phyloP scores from a whole-genome alignment of 1,140 invertebrate genomes.

The Ips nitidus region DNA sequence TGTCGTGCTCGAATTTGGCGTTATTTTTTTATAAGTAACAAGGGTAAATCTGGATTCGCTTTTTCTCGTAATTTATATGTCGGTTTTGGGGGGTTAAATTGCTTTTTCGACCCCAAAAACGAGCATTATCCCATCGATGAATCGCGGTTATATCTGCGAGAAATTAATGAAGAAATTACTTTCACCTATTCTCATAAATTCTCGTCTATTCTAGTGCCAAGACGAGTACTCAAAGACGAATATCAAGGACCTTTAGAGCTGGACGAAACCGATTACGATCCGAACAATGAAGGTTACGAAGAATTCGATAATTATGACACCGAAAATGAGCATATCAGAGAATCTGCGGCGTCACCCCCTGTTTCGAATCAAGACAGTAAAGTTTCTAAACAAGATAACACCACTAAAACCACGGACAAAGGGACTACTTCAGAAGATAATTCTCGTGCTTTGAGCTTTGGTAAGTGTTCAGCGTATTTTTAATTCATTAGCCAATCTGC shows the following conservation, averaged over 20 bases:
- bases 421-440: slow-evolving; percentile 36
- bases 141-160: background rate
- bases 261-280: slow-evolving; percentile 64
- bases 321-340: slow-evolving; percentile 53
- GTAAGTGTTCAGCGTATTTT: slow-evolving; percentile 36
- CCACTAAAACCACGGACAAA: slow-evolving; percentile 40
- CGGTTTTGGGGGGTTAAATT: background rate
- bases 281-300: slow-evolving; percentile 47
- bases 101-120: background rate
- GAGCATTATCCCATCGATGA: background rate
- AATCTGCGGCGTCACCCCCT: slow-evolving; percentile 49
- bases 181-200: background rate
- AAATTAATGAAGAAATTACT: background rate
- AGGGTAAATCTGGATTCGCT: slow-evolving; percentile 1
- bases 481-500: background rate
- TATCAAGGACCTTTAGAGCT: slow-evolving; percentile 72
- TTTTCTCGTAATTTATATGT: slow-evolving; percentile 1
- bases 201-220: slow-evolving; percentile 64
- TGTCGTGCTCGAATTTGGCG: background rate
- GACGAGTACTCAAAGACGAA: slow-evolving; percentile 76
- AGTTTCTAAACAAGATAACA: slow-evolving; percentile 37
- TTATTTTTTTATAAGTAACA: slow-evolving; percentile 1
- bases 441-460: slow-evolving; percentile 39
- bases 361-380: slow-evolving; percentile 39
- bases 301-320: slow-evolving; percentile 55